These are phyloP conservation scores for Tetraneura akinire DNA, from an alignment of 1,140 invertebrate genomes.

Conservation along the genomic window DNA sequence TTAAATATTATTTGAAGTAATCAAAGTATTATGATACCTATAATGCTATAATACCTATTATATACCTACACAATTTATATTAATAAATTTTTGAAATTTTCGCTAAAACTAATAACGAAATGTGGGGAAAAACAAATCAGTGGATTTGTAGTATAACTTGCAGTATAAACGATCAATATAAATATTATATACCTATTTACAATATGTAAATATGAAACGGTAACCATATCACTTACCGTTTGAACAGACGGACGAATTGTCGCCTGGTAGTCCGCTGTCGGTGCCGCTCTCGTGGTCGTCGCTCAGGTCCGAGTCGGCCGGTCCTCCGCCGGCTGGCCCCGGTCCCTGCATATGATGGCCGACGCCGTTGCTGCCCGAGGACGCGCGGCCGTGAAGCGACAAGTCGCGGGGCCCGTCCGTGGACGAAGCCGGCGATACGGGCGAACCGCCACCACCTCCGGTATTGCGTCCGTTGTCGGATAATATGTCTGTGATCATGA, in stretches of 20 bases:
- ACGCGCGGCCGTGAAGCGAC: conserved; percentile 56
- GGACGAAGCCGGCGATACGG: conserved; percentile 55
- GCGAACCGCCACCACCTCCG: conserved; percentile 50
- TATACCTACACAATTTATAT: too few relatives aligned
- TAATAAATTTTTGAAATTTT: too few relatives aligned
- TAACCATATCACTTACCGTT: conserved; percentile 55
- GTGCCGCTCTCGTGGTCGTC: conserved; percentile 58
- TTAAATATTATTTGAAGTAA: too few relatives aligned
- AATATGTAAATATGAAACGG: too few relatives aligned
- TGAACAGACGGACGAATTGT: conserved; percentile 57
- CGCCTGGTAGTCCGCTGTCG: conserved; percentile 57
- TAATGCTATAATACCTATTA: too few relatives aligned
- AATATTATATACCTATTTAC: too few relatives aligned
- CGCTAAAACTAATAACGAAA: too few relatives aligned
- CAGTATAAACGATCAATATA: too few relatives aligned
- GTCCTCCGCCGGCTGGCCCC: conserved; percentile 47
- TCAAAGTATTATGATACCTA: too few relatives aligned
- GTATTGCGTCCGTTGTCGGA: conserved; percentile 51
- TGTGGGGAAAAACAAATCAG: too few relatives aligned
- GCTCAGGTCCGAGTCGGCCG: conserved; percentile 55
- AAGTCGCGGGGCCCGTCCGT: conserved; percentile 55
- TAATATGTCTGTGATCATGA: conserved; percentile 59
- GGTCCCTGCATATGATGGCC: conserved; percentile 12
- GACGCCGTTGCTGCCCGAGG: conserved; percentile 32
- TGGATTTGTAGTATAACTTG: too few relatives aligned